Base-by-base conservation (phyloP, 2,888 invertebrate species). In the Pollenia angustigena region DNA sequence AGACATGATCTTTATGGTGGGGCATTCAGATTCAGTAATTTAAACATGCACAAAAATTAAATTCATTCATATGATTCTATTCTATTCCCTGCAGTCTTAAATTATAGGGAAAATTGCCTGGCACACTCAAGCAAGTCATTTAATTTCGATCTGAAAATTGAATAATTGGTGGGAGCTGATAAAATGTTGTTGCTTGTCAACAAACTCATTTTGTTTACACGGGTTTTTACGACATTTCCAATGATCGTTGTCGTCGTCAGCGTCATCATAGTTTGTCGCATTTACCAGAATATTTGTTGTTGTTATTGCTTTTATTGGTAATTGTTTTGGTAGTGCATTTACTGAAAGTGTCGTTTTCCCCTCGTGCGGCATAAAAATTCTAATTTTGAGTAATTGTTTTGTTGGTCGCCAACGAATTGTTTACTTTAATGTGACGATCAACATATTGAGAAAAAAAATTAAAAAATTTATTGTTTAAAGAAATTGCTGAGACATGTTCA, bases 321-420 rank as follows among this genome's bases (percentile, higher is more conserved):
- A 58, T 66, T 60, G 12, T 50, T 74, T 72, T 60, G 16, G 4
- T 18, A 44, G 56, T 66, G 72, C 42, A 50, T 81, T 74, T 44
- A 48, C 50, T 58, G 66, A 18, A 64, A 56, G 23, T 18, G 16
- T 32, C 16, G 40, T 42, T 40, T 23, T 78, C 42, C 62, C 62
- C 62, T 60, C 68, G 7, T 12, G 16, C 46, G 48, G 48, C 18
- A 74, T 68, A 52, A 54, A 84, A 87, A n/a, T 18, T 82, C 54
- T 81, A 80, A 76, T 83, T 87, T 85, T 85, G 58, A 88, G 71
- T 80, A 64, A 85, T 84, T 87, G 81, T 87, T 86, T 87, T 85
- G 87, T 81, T 81, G 87, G 88, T 85, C 87, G 83, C 87, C 87
- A 85, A 85, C 84, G 84, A 88, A 87, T 64, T 88, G 88, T 88